phyloP scores from a whole-genome alignment of 2,797 vertebrate genomes.

The Spheniscus humboldti region DNA sequence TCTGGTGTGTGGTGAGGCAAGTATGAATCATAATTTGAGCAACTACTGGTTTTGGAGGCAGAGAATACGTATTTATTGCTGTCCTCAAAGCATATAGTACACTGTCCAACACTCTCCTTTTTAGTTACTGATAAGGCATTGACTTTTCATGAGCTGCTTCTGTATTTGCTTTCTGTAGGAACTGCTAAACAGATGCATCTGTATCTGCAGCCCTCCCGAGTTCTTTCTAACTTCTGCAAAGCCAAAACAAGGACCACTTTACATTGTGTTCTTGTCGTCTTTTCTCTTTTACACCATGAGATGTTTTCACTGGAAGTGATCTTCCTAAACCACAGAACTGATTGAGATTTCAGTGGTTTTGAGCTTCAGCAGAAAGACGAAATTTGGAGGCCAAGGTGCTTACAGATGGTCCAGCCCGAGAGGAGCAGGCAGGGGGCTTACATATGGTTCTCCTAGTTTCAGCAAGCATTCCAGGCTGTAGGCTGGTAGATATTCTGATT shows the following conservation, averaged over 20 bases:
- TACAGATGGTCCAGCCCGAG: neutral
- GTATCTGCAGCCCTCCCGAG: neutral
- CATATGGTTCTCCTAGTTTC: neutral
- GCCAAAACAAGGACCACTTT: neutral
- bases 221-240: neutral
- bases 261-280: neutral
- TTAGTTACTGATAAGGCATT: neutral
- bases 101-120: neutral
- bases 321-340: neutral
- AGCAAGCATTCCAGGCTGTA: neutral
- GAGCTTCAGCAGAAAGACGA: neutral
- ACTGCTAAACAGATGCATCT: neutral
- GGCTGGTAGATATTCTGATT: neutral
- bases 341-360: neutral
- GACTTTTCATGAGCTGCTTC: neutral
- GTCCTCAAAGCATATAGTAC: neutral
- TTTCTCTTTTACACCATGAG: neutral
- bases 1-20: neutral
- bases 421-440: neutral
- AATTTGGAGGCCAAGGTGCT: neutral
- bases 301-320: neutral
- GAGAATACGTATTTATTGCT: neutral
- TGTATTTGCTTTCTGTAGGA: neutral
- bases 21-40: neutral
- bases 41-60: neutral